Conservation (phyloP, 30 jellyfish, hydroid and myxozoan species). For the Nemopilema nomurai region DNA sequence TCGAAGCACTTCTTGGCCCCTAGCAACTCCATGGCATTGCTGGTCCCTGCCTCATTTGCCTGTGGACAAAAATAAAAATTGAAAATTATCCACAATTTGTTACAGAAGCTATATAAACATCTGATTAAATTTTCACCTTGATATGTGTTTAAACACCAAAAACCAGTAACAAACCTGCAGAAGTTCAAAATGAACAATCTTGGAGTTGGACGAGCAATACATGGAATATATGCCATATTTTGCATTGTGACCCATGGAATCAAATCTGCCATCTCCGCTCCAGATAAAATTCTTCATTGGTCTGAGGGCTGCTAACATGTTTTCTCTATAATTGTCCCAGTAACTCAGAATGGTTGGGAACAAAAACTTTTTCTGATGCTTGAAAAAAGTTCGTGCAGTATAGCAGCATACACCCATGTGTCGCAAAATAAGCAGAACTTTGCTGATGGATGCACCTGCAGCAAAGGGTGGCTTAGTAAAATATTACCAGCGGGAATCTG, state of each 20-base stretch:
- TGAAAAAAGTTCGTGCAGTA: conserved; percentile 23
- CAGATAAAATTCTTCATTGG: background rate
- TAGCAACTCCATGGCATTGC: too few species aligned
- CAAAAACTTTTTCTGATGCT: conserved; percentile 25
- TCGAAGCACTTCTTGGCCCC: too few species aligned
- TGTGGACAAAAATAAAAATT: background rate
- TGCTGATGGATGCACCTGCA: conserved; percentile 47
- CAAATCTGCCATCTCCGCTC: conserved; percentile 19
- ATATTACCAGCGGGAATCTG: conserved; percentile 26
- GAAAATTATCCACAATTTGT: background rate
- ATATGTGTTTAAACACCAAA: background rate
- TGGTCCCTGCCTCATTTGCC: too few species aligned
- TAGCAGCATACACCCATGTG: conserved; percentile 36
- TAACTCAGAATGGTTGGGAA: conserved; percentile 26
- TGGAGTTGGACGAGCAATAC: background rate
- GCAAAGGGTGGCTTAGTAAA: conserved; percentile 16
- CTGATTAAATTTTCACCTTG: background rate
- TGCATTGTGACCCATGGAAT: conserved; percentile 15
- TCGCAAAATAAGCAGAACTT: conserved; percentile 15
- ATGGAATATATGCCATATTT: conserved; percentile 19
- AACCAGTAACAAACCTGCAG: conserved; percentile 1
- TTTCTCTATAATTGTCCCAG: conserved; percentile 16
- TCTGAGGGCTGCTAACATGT: background rate
- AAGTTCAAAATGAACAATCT: conserved; percentile 21
- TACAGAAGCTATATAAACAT: background rate